phyloP scores from a whole-genome alignment of 2,888 invertebrate species.

The Drosophila greeni region DNA sequence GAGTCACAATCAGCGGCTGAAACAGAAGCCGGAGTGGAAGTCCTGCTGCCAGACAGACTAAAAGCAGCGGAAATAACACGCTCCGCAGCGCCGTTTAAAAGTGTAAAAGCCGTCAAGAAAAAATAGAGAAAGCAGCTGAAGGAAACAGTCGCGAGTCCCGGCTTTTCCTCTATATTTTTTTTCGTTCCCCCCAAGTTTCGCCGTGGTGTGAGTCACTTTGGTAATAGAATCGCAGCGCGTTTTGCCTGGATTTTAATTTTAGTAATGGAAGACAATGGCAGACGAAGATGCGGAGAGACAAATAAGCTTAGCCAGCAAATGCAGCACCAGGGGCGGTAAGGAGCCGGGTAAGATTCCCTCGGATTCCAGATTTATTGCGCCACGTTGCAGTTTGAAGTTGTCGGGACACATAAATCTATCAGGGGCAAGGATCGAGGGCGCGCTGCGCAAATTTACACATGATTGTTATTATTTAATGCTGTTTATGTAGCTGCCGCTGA shows the following conservation, averaged over 20 bases:
- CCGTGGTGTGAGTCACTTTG: slow-evolving; percentile 65
- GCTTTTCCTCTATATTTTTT: slow-evolving; percentile 8
- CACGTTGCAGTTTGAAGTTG: slow-evolving; percentile 71
- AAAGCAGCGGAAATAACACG: slow-evolving; percentile 70
- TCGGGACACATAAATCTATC: slow-evolving; percentile 66
- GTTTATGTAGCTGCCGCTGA: slow-evolving; percentile 30
- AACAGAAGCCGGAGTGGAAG: slow-evolving; percentile 32
- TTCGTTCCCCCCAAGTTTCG: not conserved
- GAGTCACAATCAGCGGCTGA: slow-evolving; percentile 32
- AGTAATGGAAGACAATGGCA: slow-evolving; percentile 73
- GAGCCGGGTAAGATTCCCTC: slow-evolving; percentile 10
- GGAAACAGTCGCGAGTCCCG: slow-evolving; percentile 32
- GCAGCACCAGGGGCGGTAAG: slow-evolving; percentile 26
- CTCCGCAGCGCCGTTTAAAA: slow-evolving; percentile 65
- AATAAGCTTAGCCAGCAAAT: slow-evolving; percentile 59
- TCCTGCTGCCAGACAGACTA: slow-evolving; percentile 59
- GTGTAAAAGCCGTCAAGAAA: slow-evolving; percentile 70
- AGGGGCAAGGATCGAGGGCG: slow-evolving; percentile 6
- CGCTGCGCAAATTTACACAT: slow-evolving; percentile 58
- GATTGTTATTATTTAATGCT: slow-evolving; percentile 70
- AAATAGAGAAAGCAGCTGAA: slow-evolving; percentile 23
- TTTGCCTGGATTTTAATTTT: slow-evolving; percentile 70
- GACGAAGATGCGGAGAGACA: slow-evolving; percentile 47
- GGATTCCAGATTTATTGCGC: slow-evolving; percentile 62
- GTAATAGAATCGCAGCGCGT: slow-evolving; percentile 72